phyloP scores from a whole-genome alignment of 2,113 vertebrate genomes.

The Actinemys pallida region DNA sequence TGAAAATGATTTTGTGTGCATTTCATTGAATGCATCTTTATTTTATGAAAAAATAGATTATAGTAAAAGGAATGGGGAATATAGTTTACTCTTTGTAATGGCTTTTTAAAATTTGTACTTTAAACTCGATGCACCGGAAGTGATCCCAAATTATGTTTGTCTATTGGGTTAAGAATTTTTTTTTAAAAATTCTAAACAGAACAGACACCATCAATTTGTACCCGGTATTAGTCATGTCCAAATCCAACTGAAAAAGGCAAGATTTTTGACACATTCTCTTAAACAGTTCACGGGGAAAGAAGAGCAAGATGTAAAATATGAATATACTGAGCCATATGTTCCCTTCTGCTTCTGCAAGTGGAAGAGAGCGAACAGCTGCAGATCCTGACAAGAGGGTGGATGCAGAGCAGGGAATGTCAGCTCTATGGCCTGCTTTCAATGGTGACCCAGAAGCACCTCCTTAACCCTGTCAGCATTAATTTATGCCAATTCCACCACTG shows the following conservation, averaged over 20 bases:
- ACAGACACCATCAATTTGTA: background rate
- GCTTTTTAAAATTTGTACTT: conserved; percentile 31
- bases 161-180: conserved; percentile 22
- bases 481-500: background rate
- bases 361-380: conserved; percentile 61
- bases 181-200: conserved; percentile 38
- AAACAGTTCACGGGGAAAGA: background rate
- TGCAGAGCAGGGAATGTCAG: background rate
- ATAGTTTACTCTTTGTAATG: conserved; percentile 11
- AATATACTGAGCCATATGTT: conserved; percentile 48
- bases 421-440: background rate
- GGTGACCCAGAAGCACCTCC: background rate
- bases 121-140: conserved; percentile 23
- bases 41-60: conserved; percentile 13
- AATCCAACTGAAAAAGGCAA: background rate
- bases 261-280: conserved; percentile 17
- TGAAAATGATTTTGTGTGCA: background rate
- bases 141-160: conserved; percentile 11
- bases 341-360: conserved; percentile 32
- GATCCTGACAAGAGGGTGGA: background rate
- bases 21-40: conserved; percentile 27
- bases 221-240: background rate
- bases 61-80: conserved; percentile 25
- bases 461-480: background rate
- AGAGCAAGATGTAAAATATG: conserved; percentile 40